phyloP scores from a whole-genome alignment of 2,113 vertebrate species.

The Pituophis catenifer region DNA sequence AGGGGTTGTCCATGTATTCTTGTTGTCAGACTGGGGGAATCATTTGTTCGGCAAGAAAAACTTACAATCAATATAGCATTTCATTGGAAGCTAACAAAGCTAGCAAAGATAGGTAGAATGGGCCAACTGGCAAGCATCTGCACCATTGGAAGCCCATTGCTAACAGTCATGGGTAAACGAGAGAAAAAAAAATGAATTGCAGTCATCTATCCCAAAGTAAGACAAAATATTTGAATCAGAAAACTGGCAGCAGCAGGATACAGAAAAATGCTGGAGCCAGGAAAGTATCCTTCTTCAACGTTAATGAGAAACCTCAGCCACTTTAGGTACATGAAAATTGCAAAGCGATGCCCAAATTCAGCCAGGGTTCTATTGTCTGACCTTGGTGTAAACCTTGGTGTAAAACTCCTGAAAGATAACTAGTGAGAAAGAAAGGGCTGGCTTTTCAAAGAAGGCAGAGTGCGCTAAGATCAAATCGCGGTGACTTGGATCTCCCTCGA shows the following conservation, averaged over 20 bases:
- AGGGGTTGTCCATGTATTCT: neutral
- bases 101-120: slow-evolving; percentile 19
- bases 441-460: slow-evolving; percentile 9
- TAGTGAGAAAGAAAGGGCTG: neutral
- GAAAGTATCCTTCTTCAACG: slow-evolving; percentile 45
- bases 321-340: slow-evolving; percentile 34
- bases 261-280: slow-evolving; percentile 23
- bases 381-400: slow-evolving; percentile 17
- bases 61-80: slow-evolving; percentile 44
- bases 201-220: slow-evolving; percentile 40
- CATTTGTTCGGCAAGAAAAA: neutral
- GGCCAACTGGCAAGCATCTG: slow-evolving; percentile 40
- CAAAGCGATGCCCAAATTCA: slow-evolving; percentile 40
- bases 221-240: slow-evolving; percentile 33
- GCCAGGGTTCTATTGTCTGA: slow-evolving; percentile 31
- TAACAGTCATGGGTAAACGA: slow-evolving; percentile 23
- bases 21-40: neutral
- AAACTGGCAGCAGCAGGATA: slow-evolving; percentile 40
- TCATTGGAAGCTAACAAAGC: slow-evolving; percentile 28
- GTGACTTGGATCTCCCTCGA: slow-evolving; percentile 30
- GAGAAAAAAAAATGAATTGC: slow-evolving; percentile 37
- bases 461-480: slow-evolving; percentile 42
- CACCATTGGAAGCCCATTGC: neutral
- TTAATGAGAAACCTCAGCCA: slow-evolving; percentile 45
- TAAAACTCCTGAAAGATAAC: slow-evolving; percentile 25